A percentile compares a stretch with the other conserved stretches of the same genome.
These are phyloP conservation scores for Cuculus canorus DNA, from an alignment of 2,797 vertebrate genomes.

Conservation along the genomic window DNA sequence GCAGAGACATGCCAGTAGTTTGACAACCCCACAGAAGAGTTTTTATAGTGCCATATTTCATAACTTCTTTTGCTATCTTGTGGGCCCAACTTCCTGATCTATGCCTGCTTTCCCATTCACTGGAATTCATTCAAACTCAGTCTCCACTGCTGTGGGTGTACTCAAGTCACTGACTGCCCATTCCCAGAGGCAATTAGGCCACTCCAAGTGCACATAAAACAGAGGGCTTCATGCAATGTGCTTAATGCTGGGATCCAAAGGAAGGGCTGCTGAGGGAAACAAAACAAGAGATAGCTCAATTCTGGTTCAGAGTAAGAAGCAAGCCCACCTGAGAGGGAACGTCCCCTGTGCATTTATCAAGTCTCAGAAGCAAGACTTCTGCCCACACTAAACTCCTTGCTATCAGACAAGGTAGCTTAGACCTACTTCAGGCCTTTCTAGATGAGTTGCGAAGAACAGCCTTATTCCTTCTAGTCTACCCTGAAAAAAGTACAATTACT, in stretches of 20 bases:
- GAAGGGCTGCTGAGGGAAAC: not conserved
- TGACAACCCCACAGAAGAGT: not conserved
- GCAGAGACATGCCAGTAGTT: not conserved
- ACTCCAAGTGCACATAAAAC: not conserved
- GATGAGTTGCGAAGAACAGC: not conserved
- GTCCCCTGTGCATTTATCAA: not conserved
- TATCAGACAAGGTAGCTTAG: not conserved
- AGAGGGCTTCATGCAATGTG: rapidly evolving
- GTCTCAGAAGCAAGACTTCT: not conserved
- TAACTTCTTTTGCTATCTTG: not conserved
- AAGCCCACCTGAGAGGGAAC: not conserved
- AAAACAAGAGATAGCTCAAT: not conserved
- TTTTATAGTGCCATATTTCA: not conserved
- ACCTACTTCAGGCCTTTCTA: not conserved
- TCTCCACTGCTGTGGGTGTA: not conserved
- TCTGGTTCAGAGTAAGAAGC: not conserved
- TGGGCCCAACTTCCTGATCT: not conserved
- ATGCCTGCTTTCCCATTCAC: not conserved
- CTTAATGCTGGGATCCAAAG: not conserved
- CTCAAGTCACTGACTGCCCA: not conserved
- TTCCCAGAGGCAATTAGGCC: not conserved
- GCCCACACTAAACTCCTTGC: not conserved
- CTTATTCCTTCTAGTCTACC: not conserved
- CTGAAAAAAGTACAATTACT: not conserved
- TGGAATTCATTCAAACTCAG: not conserved